A percentile compares a stretch with the other conserved stretches of the same genome.
These are phyloP conservation scores for Ciconia nigra DNA, from an alignment of 2,797 vertebrate genomes.

Conservation along the genomic window DNA sequence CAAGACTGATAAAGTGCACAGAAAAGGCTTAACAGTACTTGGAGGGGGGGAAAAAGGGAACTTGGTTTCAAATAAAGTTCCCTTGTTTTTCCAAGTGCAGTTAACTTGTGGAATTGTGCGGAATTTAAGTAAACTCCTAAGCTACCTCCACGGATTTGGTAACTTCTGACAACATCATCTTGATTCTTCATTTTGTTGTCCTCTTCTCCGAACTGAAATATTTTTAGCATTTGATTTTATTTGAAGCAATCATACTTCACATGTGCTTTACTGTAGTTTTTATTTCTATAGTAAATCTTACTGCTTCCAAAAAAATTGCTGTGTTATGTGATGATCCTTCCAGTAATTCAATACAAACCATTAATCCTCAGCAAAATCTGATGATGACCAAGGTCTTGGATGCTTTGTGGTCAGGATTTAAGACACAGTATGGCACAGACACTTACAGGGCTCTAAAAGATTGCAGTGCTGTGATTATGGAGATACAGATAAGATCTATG, in stretches of 20 bases:
- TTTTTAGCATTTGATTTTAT: neutral
- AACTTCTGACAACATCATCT: neutral
- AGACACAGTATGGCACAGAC: neutral
- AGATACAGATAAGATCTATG: neutral
- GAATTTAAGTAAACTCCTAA: neutral
- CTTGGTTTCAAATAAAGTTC: neutral
- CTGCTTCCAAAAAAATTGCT: neutral
- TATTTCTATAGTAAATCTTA: neutral
- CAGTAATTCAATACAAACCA: neutral
- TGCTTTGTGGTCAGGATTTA: neutral
- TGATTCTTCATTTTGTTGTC: neutral
- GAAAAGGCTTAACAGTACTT: neutral
- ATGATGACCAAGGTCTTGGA: neutral
- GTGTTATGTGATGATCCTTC: neutral
- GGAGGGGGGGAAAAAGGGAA: neutral
- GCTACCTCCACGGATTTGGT: neutral
- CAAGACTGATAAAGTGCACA: neutral
- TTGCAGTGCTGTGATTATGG: neutral
- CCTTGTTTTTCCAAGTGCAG: neutral
- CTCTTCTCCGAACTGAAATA: neutral
- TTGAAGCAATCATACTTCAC: neutral
- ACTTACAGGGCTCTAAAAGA: neutral
- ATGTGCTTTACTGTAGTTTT: neutral
- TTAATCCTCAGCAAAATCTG: neutral
- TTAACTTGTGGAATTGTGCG: neutral